These are phyloP conservation scores for Oxyscelio sp. DNA, from an alignment of 2,888 invertebrate species.

Conservation along the genomic window DNA sequence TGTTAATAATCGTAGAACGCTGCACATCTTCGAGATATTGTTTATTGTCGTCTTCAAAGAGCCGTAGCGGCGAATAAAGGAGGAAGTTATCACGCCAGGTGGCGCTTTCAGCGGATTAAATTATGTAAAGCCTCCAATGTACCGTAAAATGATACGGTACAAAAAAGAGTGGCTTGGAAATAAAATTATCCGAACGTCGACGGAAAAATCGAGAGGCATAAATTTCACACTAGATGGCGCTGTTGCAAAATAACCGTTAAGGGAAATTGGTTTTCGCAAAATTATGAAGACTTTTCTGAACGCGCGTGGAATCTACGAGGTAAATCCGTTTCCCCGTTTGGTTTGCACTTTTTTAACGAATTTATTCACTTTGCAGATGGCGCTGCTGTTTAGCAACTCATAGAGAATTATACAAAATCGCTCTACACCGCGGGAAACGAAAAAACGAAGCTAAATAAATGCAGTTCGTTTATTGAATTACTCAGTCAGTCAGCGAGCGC, in stretches of 20 bases:
- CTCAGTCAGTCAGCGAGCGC: slow-evolving; percentile 28
- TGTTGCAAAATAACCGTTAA: no score
- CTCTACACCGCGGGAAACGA: neutral
- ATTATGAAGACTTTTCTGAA: no score
- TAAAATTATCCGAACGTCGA: slow-evolving; percentile 8
- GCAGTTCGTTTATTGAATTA: slow-evolving; percentile 48
- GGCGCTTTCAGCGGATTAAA: slow-evolving; percentile 45
- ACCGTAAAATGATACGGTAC: slow-evolving; percentile 36
- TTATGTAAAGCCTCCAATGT: slow-evolving; percentile 53
- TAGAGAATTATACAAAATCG: slow-evolving; percentile 41
- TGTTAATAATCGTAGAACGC: slow-evolving; percentile 40
- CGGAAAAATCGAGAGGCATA: slow-evolving; percentile 7
- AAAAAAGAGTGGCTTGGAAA: slow-evolving; percentile 30
- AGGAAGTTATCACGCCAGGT: slow-evolving; percentile 27
- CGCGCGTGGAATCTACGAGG: no score
- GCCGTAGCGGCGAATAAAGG: slow-evolving; percentile 36
- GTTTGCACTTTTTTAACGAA: no score
- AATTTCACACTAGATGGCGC: neutral
- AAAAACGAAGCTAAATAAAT: slow-evolving; percentile 41
- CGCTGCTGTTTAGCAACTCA: neutral
- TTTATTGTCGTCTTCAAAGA: slow-evolving; percentile 45
- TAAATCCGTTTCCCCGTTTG: no score
- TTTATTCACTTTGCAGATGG: neutral
- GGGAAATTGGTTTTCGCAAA: no score
- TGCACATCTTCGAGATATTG: slow-evolving; percentile 51